These are phyloP conservation scores for Probosciger aterrimus DNA, from an alignment of 2,113 vertebrate genomes.

Conservation along the genomic window DNA sequence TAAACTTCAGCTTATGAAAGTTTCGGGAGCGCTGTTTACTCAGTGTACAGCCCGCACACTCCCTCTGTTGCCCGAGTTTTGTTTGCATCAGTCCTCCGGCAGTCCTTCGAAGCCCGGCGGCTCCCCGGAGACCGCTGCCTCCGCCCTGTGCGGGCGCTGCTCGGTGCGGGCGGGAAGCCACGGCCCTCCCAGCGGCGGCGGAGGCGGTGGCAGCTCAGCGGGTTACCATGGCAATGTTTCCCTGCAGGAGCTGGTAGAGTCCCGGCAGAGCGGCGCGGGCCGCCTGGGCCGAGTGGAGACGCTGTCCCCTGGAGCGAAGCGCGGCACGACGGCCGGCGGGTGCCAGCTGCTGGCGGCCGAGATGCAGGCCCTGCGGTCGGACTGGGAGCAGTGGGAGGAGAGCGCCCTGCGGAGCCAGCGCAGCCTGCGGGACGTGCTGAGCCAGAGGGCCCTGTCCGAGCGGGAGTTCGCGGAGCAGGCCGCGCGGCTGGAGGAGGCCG, in stretches of 20 bases:
- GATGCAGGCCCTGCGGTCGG: conserved; percentile 85
- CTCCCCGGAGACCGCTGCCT: neutral
- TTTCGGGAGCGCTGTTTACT: neutral
- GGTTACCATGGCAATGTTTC: conserved; percentile 87
- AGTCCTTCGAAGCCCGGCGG: neutral
- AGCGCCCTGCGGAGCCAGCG: conserved; percentile 76
- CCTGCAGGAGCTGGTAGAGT: conserved; percentile 91
- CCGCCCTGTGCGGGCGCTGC: neutral
- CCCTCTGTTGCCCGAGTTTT: neutral
- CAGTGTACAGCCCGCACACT: neutral
- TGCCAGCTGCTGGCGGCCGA: conserved; percentile 85
- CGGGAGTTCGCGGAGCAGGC: conserved; percentile 81
- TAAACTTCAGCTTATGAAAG: neutral
- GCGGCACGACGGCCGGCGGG: conserved; percentile 80
- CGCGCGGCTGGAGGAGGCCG: conserved; percentile 80
- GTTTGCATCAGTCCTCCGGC: neutral
- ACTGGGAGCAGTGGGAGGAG: conserved; percentile 94
- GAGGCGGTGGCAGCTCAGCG: conserved; percentile 11
- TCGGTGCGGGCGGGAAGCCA: neutral
- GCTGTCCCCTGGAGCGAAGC: conserved; percentile 77
- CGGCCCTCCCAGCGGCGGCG: neutral
- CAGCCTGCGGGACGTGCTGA: conserved; percentile 79
- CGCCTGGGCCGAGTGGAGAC: conserved; percentile 84
- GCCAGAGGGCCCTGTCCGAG: conserved; percentile 82
- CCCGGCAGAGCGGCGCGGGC: conserved; percentile 83